Conservation (phyloP, 2,113 vertebrate genomes). For the Asarcornis scutulata region DNA sequence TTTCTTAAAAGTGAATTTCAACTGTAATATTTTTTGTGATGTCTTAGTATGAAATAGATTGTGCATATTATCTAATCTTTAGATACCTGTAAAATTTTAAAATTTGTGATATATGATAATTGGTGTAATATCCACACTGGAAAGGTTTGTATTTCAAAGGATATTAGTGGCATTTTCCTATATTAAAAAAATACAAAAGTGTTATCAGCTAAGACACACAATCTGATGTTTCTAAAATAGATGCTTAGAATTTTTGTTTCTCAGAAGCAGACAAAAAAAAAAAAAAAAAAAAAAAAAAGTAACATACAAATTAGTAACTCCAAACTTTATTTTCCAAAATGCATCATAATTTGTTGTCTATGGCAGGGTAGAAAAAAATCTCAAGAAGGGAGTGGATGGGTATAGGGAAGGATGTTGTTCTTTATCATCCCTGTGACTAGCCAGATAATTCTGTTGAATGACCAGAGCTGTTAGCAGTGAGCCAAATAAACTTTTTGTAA, state of each 20-base stretch:
- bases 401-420: neutral
- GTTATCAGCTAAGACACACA: neutral
- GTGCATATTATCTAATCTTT: neutral
- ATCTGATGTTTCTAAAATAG: neutral
- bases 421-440: neutral
- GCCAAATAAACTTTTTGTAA: neutral
- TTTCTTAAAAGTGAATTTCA: neutral
- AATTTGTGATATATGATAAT: neutral
- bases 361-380: neutral
- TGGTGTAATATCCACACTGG: neutral
- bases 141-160: neutral
- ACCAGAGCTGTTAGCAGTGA: neutral
- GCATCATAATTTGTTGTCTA: neutral
- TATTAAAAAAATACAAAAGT: neutral
- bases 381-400: neutral
- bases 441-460: neutral
- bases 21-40: neutral
- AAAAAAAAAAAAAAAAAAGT: neutral
- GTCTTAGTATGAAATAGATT: neutral
- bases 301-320: neutral
- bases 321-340: neutral
- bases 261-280: neutral
- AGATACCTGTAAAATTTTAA: neutral
- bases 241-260: neutral
- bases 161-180: neutral